phyloP scores from a whole-genome alignment of 2,113 vertebrate species.

The Coptodon rendalli region DNA sequence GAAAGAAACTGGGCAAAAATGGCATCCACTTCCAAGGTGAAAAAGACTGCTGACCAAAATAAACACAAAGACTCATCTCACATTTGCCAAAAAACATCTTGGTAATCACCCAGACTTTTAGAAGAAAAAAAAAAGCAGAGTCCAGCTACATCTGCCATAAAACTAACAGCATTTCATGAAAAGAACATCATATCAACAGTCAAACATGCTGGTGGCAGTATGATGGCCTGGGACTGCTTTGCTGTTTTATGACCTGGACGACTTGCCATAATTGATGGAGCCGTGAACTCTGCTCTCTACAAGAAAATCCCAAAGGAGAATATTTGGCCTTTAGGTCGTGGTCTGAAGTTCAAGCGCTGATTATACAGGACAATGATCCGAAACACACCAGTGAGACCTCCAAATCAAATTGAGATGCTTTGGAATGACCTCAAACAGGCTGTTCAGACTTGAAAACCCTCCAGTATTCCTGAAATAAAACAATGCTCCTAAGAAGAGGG shows the following conservation, averaged over 20 bases:
- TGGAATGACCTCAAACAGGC: neutral
- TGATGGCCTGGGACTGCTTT: neutral
- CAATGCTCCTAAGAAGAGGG: neutral
- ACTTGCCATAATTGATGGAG: neutral
- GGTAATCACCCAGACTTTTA: neutral
- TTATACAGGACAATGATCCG: fast-evolving
- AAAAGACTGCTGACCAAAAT: fast-evolving
- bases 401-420: neutral
- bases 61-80: neutral
- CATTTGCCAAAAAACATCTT: neutral
- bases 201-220: neutral
- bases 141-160: neutral
- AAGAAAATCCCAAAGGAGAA: neutral
- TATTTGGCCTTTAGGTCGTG: neutral
- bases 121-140: neutral
- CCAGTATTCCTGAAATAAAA: neutral
- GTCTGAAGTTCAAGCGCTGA: neutral
- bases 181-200: neutral
- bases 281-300: neutral
- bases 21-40: neutral
- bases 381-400: neutral
- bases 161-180: neutral
- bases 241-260: neutral
- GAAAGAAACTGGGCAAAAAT: neutral
- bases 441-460: neutral